phyloP scores from a whole-genome alignment of 2,888 invertebrate genomes.

The Melieria crassipennis region DNA sequence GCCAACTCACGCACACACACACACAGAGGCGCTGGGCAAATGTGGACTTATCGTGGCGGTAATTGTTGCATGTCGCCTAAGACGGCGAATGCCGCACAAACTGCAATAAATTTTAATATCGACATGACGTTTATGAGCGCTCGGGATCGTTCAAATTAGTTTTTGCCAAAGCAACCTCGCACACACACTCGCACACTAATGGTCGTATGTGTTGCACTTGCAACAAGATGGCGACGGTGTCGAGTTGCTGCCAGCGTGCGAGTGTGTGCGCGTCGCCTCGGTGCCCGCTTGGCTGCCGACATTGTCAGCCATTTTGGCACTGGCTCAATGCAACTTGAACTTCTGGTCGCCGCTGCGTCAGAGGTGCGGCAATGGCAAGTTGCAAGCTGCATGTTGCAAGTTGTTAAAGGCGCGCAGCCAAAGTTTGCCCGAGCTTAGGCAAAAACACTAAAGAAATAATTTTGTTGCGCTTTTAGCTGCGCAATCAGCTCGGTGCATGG shows the following conservation, averaged over 20 bases:
- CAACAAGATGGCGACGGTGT: too few relatives aligned
- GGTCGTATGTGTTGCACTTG: too few relatives aligned
- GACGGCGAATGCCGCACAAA: constrained; percentile 46
- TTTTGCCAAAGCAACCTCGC: constrained; percentile 25
- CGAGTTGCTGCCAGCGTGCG: neutral
- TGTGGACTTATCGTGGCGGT: constrained; percentile 29
- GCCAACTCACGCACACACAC: neutral
- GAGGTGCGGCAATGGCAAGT: neutral
- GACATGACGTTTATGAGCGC: constrained; percentile 52
- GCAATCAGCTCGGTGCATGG: too few relatives aligned
- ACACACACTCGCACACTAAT: neutral
- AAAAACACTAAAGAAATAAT: too few relatives aligned
- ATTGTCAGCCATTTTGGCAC: constrained; percentile 19
- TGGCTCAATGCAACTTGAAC: neutral
- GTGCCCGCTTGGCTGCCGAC: neutral
- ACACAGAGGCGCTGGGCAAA: neutral
- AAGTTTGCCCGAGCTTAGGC: neutral
- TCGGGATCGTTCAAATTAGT: constrained; percentile 43
- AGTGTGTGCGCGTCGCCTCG: neutral
- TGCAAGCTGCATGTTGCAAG: neutral
- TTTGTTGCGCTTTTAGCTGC: too few relatives aligned
- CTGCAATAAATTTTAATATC: constrained; percentile 50
- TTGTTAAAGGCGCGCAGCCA: neutral
- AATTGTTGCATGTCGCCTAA: constrained; percentile 52
- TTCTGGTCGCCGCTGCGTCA: neutral